These are phyloP conservation scores for Sogatella furcifera DNA, from an alignment of 1,140 invertebrate species.

Conservation along the genomic window DNA sequence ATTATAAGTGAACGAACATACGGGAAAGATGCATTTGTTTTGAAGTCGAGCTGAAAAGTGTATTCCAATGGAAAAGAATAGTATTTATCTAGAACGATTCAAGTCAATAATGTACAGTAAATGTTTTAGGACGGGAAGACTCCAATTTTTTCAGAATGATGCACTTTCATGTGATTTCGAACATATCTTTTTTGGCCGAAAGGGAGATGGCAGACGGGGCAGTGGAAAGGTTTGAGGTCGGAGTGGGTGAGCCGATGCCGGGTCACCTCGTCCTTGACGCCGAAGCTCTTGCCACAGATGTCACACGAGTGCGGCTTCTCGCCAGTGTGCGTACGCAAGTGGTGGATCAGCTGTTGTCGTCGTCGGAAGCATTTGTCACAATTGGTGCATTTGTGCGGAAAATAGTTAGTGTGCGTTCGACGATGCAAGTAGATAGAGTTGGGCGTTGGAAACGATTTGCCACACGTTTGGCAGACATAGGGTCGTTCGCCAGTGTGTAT, in stretches of 20 bases:
- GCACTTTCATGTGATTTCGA: slow-evolving; percentile 14
- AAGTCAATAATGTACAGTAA: no score
- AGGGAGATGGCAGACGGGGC: slow-evolving; percentile 30
- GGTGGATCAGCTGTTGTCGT: slow-evolving; percentile 36
- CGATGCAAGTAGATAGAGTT: slow-evolving; percentile 43
- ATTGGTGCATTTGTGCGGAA: slow-evolving; percentile 35
- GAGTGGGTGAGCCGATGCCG: slow-evolving; percentile 13
- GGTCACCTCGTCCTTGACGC: slow-evolving; percentile 9
- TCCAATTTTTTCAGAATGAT: not conserved
- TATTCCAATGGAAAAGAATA: no score
- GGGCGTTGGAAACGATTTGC: slow-evolving; percentile 36
- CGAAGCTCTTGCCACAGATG: slow-evolving; percentile 11
- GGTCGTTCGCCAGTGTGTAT: slow-evolving; percentile 25
- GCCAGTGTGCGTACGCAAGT: slow-evolving; percentile 26
- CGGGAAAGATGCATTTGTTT: no score
- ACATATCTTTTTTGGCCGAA: slow-evolving; percentile 20
- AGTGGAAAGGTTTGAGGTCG: slow-evolving; percentile 31
- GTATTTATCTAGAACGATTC: no score
- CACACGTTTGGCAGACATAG: slow-evolving; percentile 21
- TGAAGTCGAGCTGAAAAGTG: no score
- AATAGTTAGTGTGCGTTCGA: slow-evolving; percentile 38
- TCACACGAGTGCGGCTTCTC: slow-evolving; percentile 17
- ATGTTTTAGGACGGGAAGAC: no score
- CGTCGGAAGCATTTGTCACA: slow-evolving; percentile 39
- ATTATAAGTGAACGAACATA: no score